Conservation (phyloP, 1,140 invertebrate species). For the Temnothorax longispinosus region DNA sequence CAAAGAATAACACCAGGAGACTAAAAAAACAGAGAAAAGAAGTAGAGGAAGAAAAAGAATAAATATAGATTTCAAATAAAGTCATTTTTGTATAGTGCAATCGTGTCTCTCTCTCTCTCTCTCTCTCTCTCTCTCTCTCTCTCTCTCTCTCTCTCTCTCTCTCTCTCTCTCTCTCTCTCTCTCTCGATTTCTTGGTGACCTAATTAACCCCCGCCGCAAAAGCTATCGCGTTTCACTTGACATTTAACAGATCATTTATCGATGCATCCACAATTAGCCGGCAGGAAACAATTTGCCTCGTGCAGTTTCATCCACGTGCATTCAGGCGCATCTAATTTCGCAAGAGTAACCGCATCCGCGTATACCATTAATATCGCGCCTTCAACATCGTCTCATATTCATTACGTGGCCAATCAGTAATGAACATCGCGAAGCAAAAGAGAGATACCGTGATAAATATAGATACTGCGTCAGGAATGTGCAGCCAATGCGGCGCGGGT, state of each 20-base stretch:
- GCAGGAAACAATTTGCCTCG: not conserved
- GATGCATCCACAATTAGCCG: not conserved
- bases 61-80: no score
- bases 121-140: no score
- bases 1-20: not conserved
- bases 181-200: not conserved
- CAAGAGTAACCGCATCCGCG: conserved; percentile 3
- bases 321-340: conserved; percentile 26
- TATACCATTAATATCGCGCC: conserved; percentile 25
- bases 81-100: no score
- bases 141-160: no score
- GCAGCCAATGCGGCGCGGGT: not conserved
- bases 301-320: not conserved
- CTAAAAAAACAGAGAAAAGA: not conserved
- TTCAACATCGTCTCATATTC: conserved; percentile 40
- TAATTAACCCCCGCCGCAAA: not conserved
- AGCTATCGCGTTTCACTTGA: conserved; percentile 6
- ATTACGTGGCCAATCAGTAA: conserved; percentile 42
- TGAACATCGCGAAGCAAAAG: conserved; percentile 31
- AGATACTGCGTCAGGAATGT: not conserved
- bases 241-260: conserved; percentile 18
- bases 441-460: conserved; percentile 16
- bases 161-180: not conserved
- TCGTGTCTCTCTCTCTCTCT: no score
- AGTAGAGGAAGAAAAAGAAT: not conserved